phyloP scores from a whole-genome alignment of 2,888 invertebrate genomes.

The Hypercompe scribonia region DNA sequence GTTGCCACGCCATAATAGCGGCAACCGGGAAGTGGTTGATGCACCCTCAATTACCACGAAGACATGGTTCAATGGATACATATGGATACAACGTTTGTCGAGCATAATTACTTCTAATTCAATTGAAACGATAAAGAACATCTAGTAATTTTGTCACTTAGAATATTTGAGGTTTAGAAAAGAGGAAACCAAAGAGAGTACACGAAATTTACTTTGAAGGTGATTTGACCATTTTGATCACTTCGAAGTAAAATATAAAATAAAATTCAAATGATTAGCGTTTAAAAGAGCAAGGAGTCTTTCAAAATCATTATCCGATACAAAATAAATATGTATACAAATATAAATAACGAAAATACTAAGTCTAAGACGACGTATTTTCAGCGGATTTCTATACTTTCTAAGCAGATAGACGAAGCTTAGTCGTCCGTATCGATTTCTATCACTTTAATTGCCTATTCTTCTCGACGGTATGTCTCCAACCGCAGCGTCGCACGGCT shows the following conservation, averaged over 20 bases:
- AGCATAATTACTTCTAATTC: slow-evolving; percentile 15
- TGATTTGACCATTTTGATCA: too few relatives aligned
- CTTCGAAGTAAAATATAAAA: too few relatives aligned
- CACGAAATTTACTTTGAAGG: too few relatives aligned
- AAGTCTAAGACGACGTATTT: not conserved
- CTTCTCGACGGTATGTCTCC: slow-evolving; percentile 43
- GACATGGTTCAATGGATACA: slow-evolving; percentile 69
- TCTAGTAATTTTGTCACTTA: not conserved
- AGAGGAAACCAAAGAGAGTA: too few relatives aligned
- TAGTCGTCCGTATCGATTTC: not conserved
- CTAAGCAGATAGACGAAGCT: not conserved
- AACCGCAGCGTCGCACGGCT: slow-evolving; percentile 27
- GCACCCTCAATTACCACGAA: slow-evolving; percentile 75
- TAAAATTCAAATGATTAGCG: too few relatives aligned
- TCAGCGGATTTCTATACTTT: not conserved
- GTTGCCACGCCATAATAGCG: slow-evolving; percentile 66
- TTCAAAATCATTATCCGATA: too few relatives aligned
- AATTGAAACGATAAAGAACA: not conserved
- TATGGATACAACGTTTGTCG: slow-evolving; percentile 16
- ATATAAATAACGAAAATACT: not conserved
- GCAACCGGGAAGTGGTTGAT: slow-evolving; percentile 68
- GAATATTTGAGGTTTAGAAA: too few relatives aligned
- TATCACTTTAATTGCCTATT: slow-evolving; percentile 12
- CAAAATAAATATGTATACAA: not conserved
- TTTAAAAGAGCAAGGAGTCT: too few relatives aligned